phyloP scores from a whole-genome alignment of 2,888 invertebrate species.

The Amphipyra tragopoginis region DNA sequence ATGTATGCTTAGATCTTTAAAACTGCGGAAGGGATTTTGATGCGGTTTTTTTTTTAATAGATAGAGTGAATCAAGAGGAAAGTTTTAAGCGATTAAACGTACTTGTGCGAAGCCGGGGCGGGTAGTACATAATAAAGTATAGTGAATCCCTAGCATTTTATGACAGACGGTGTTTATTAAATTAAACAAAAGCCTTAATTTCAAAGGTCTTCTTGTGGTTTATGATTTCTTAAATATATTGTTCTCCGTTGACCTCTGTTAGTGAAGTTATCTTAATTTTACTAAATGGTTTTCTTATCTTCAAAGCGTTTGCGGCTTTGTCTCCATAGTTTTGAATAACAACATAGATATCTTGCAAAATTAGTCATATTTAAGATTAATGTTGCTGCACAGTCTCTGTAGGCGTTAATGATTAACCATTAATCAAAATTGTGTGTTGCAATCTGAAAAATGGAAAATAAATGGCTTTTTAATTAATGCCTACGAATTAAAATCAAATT shows the following conservation, averaged over 20 bases:
- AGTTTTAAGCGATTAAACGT: too few species aligned
- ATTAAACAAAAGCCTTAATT: constrained; percentile 24
- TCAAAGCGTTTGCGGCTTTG: constrained; percentile 39
- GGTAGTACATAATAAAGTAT: too few species aligned
- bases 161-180: not conserved
- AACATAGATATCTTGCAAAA: constrained; percentile 27
- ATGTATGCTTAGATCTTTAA: too few species aligned
- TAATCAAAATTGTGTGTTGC: not conserved
- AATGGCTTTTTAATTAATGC: not conserved
- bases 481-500: too few species aligned
- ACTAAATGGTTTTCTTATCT: constrained; percentile 62
- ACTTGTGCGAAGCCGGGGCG: too few species aligned
- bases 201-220: constrained; percentile 49
- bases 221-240: constrained; percentile 56
- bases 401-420: not conserved
- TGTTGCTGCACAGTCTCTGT: not conserved
- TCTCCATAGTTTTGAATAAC: constrained; percentile 38
- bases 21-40: too few species aligned
- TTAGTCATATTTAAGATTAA: constrained; percentile 6
- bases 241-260: constrained; percentile 56
- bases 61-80: too few species aligned
- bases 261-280: constrained; percentile 67
- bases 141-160: not conserved
- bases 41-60: too few species aligned
- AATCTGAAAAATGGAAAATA: not conserved